Evolutionary conservation across 2,888 invertebrate genomes (phyloP).

Genomic region (Eremobia ochroleuca): DNA sequence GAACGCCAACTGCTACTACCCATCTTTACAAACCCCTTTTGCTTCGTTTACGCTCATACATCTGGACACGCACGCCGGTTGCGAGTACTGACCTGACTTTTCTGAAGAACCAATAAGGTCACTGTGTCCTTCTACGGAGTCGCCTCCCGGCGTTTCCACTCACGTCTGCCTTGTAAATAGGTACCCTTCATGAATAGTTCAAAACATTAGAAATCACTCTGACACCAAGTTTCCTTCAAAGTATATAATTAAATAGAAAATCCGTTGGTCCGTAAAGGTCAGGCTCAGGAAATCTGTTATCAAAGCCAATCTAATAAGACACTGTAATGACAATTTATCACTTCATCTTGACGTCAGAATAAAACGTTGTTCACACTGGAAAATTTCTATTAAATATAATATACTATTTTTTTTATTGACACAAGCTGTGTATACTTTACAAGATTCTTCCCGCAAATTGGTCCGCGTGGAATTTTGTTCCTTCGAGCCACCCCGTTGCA

Average conservation of each 20-base stretch:
- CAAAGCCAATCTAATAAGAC: conserved; percentile 62
- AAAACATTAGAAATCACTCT: background rate
- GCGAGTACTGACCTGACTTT: background rate
- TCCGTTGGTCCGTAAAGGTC: conserved; percentile 48
- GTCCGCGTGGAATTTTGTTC: no score
- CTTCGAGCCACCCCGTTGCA: no score
- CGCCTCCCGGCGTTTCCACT: background rate
- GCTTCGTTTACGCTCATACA: background rate
- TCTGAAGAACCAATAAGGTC: background rate
- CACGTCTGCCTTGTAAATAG: background rate
- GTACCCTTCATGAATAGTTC: background rate
- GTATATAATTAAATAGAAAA: conserved; percentile 61
- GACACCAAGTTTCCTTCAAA: conserved; percentile 27
- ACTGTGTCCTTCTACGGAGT: background rate
- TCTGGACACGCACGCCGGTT: background rate
- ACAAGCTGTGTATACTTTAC: background rate
- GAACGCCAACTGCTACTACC: no score
- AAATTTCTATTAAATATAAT: background rate
- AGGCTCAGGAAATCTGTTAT: conserved; percentile 56
- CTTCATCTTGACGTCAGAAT: conserved; percentile 46
- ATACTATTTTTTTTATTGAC: background rate
- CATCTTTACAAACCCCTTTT: background rate
- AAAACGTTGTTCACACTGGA: conserved; percentile 33
- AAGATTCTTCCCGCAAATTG: no score
- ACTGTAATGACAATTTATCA: conserved; percentile 57